A percentile compares a stretch with the other conserved stretches of the same genome.
These are phyloP conservation scores for Gallinago stenura DNA, from an alignment of 2,797 vertebrate species.

Conservation along the genomic window DNA sequence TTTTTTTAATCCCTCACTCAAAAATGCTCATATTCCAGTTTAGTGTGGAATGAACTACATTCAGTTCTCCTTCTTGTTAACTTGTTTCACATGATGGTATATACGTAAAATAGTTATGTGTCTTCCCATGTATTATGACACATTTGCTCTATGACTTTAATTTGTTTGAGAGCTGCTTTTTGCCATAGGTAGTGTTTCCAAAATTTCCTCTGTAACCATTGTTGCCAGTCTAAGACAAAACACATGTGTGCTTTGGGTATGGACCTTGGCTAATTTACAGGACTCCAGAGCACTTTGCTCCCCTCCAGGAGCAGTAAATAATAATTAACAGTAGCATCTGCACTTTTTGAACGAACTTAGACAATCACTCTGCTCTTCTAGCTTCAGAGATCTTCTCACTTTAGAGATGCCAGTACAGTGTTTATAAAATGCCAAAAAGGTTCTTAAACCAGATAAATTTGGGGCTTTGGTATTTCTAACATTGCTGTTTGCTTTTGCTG, in stretches of 20 bases:
- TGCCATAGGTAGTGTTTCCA: background rate
- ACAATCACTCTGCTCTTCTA: background rate
- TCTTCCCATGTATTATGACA: background rate
- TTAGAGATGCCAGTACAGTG: background rate
- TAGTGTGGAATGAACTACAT: background rate
- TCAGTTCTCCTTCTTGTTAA: background rate
- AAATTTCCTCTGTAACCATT: background rate
- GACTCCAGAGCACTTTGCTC: slow-evolving; percentile 26
- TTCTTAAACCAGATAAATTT: background rate
- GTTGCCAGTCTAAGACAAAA: background rate
- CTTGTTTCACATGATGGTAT: background rate
- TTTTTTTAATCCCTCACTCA: background rate
- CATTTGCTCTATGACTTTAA: background rate
- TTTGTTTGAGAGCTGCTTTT: background rate
- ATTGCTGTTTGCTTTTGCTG: background rate
- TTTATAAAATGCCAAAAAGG: background rate
- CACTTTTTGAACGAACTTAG: background rate
- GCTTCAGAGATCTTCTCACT: background rate
- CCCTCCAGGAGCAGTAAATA: background rate
- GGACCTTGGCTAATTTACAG: background rate
- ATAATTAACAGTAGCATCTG: slow-evolving; percentile 3
- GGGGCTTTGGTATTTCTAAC: background rate
- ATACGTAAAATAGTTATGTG: background rate
- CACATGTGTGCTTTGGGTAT: accelerated
- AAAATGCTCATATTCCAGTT: background rate